Base-by-base conservation (phyloP, 1,140 invertebrate species). In the Notospermus geniculatus region DNA sequence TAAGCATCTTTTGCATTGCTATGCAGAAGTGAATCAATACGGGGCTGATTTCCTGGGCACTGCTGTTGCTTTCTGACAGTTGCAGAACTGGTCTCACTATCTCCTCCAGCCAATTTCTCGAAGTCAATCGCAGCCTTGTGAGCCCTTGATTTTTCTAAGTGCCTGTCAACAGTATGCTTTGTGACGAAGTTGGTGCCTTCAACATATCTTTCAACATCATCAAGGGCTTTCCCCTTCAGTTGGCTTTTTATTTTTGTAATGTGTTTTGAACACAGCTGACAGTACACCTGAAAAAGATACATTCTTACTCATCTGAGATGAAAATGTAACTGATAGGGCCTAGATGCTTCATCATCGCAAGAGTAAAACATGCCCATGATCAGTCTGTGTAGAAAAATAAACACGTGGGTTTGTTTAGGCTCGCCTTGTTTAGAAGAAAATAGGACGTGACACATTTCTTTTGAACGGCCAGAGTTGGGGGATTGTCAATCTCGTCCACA, bases 251-350 rank as follows among this genome's bases (percentile, higher is more conserved):
- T 43, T 11, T 11, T 19, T 11, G 11, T 19, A 13, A 43, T 19
- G 19, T 43, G 19, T 43, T 43, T 43, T 11, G 39, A 11, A 43
- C 39, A 43, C 39, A 43, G 39, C 19, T 11, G 19, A 19, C 39
- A 43, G 39, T 43, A 43, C 39, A 43, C 39, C 39, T 43, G 39
- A 43, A 43, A n/a, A n/a, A n/a, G n/a, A n/a, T n/a, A n/a, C n/a
- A n/a, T n/a, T n/a, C n/a, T n/a, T n/a, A n/a, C n/a, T n/a, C n/a
- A n/a, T n/a, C n/a, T n/a, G n/a, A n/a, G n/a, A n/a, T n/a, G n/a
- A n/a, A n/a, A n/a, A n/a, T n/a, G n/a, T n/a, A n/a, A n/a, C n/a
- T n/a, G n/a, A n/a, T n/a, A n/a, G n/a, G n/a, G n/a, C n/a, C n/a
- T n/a, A n/a, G n/a, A n/a, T n/a, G n/a, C n/a, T n/a, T n/a, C n/a